Percentiles rank a stretch among this genome's conserved stretches.
These are phyloP conservation scores for Montipora capricornis DNA, from an alignment of 64 coral and sea anemone species.

Conservation along the genomic window DNA sequence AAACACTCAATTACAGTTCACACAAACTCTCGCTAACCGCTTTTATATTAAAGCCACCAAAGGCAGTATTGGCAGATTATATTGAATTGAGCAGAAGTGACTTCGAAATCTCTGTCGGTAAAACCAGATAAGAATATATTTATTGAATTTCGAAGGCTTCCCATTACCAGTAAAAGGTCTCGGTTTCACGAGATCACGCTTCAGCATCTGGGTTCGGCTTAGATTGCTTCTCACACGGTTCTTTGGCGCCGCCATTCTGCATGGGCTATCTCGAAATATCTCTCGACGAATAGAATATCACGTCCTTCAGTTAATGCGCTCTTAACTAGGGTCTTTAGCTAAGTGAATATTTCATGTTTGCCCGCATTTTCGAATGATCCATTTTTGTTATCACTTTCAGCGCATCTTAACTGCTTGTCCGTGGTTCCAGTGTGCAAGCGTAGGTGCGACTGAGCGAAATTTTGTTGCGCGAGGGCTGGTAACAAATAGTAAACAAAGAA, in stretches of 20 bases:
- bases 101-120: conserved; percentile 3
- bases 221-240: background rate
- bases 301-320: conserved; percentile 26
- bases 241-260: background rate
- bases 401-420: background rate
- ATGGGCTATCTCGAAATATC: background rate
- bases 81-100: conserved; percentile 9
- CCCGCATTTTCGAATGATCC: background rate
- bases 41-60: background rate
- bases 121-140: conserved; percentile 40
- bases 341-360: conserved; percentile 15
- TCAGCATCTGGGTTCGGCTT: background rate
- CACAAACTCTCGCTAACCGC: background rate
- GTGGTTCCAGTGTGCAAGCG: background rate
- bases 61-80: conserved; percentile 23
- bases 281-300: background rate
- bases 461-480: background rate
- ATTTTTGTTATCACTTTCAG: background rate
- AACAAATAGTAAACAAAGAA: background rate
- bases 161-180: conserved; percentile 18
- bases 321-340: conserved; percentile 25
- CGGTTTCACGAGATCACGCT: background rate
- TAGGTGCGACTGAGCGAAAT: background rate
- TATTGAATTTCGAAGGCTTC: background rate
- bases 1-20: background rate